Evolutionary conservation across 2,113 vertebrate genomes (phyloP).

Genomic region (Myotis lucifugus): DNA sequence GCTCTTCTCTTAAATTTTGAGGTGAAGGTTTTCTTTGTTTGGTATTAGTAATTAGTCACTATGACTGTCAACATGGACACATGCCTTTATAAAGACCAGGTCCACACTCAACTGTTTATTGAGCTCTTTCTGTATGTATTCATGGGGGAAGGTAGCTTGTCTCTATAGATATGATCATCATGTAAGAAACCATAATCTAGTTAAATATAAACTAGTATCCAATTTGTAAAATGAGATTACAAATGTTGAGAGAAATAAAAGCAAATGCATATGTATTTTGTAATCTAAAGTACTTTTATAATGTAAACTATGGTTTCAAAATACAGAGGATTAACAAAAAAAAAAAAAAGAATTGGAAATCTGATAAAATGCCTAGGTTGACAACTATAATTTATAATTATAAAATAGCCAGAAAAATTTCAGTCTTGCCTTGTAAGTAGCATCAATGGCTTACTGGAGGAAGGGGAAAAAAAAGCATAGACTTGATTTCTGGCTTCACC

Average conservation of each 20-base stretch:
- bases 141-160: background rate
- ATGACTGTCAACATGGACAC: background rate
- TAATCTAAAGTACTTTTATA: background rate
- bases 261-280: background rate
- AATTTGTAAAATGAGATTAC: background rate
- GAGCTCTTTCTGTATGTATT: background rate
- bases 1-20: background rate
- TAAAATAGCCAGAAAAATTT: background rate
- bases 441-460: background rate
- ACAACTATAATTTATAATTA: background rate
- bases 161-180: background rate
- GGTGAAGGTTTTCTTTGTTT: background rate
- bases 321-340: background rate
- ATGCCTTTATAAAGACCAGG: background rate
- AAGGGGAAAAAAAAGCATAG: background rate
- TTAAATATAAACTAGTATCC: background rate
- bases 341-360: background rate
- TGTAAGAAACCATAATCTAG: background rate
- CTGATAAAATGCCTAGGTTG: background rate
- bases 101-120: background rate
- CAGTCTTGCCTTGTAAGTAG: background rate
- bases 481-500: background rate
- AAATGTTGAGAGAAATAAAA: background rate
- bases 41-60: background rate
- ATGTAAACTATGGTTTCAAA: background rate